Evolutionary conservation across 2,888 invertebrate species (phyloP), one percentile per base, ranked within the genome.

Genomic region (Blera fallax): DNA sequence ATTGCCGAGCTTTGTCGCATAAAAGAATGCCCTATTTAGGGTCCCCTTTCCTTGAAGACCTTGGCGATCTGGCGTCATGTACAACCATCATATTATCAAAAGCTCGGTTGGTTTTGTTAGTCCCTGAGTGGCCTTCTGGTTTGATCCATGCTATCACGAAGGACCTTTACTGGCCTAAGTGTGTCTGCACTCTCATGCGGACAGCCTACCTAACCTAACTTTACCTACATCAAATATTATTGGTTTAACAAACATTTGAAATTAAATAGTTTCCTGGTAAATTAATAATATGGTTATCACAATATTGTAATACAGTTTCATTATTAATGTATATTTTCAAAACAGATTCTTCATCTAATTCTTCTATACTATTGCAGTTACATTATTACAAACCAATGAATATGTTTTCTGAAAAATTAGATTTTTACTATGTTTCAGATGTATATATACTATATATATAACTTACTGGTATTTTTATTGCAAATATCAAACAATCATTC

Each of bases 361-460:
- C 37, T 69, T 67, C 56, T 78, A 67, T 67, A 10, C 67, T 58
- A n/a, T n/a, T n/a, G n/a, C n/a, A 58, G 67, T 67, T 56, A 45
- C 11, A 77, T 58, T 67, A 58, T 77, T 67, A 37, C 32, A 65
- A 29, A 76, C 56, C 45, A 76, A 52, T 27, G 24, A 52, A 74
- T 54, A 64, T 16, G 27, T 65, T 32, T 76, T 32, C 29, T 24
- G 24, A 21, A 67, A 24, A 24, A 4, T 24, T 16, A 37, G 58
- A 24, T 77, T 43, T 21, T 69, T 69, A 60, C 69, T 77, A 10
- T 18, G 50, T 60, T 60, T 65, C 34, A 65, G 34, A 45, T 37
- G 8, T 29, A 56, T 56, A 1, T 34, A 16, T 54, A 67, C 6
- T 54, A 54, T 40, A 27, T 54, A 54, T 40, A 27, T 43, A 70